phyloP scores from a whole-genome alignment of 92 coral and sea anemone species.

The Bergia sp. region DNA sequence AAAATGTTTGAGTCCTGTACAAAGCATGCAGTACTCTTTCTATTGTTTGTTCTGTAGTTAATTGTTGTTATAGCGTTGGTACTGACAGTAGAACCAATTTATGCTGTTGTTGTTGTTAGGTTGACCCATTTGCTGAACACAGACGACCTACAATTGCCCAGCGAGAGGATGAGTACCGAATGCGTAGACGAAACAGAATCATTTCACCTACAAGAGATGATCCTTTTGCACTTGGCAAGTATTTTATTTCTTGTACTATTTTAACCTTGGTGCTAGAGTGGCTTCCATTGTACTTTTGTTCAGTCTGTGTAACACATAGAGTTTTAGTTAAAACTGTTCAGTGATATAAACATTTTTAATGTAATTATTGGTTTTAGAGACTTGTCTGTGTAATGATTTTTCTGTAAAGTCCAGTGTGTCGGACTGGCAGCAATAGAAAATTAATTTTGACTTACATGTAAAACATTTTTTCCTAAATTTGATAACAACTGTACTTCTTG shows the following conservation, averaged over 20 bases:
- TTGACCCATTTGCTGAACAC: slow-evolving; percentile 95
- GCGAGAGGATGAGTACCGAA: slow-evolving; percentile 94
- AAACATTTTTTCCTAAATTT: too few relatives aligned
- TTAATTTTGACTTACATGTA: not conserved
- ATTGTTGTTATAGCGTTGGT: not conserved
- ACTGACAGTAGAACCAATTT: not conserved
- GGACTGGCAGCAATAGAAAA: not conserved
- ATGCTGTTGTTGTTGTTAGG: slow-evolving; percentile 46
- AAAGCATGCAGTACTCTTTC: too few relatives aligned
- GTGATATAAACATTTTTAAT: not conserved
- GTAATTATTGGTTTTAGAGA: not conserved
- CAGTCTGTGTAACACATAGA: not conserved
- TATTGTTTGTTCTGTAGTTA: too few relatives aligned
- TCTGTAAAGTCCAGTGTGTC: not conserved
- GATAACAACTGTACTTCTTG: too few relatives aligned
- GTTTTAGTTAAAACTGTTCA: too few relatives aligned
- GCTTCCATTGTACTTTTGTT: not conserved
- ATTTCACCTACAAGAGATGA: slow-evolving; percentile 94
- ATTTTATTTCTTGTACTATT: slow-evolving; percentile 1
- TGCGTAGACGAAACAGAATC: slow-evolving; percentile 84
- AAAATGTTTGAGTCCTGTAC: too few relatives aligned
- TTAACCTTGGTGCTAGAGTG: not conserved
- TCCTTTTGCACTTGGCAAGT: slow-evolving; percentile 99
- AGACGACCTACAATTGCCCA: slow-evolving; percentile 95
- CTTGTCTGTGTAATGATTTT: slow-evolving; percentile 2